Percentiles rank a stretch among this genome's conserved stretches.
These are phyloP conservation scores for Xestia ashworthii DNA, from an alignment of 2,888 invertebrate species.

Conservation along the genomic window DNA sequence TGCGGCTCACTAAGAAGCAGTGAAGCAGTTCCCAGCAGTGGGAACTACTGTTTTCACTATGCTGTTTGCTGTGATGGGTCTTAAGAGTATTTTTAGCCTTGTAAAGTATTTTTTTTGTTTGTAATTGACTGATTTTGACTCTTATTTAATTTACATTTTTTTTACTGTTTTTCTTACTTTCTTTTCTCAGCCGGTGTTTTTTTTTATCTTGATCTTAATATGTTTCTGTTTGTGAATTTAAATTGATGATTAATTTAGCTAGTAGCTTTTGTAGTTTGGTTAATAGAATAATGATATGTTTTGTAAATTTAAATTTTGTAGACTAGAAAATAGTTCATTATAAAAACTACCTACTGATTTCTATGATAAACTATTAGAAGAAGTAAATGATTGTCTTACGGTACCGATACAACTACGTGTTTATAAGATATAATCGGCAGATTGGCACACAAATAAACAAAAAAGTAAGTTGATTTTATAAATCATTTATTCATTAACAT, in stretches of 20 bases:
- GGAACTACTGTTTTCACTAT: conserved; percentile 23
- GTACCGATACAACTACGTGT: conserved; percentile 5
- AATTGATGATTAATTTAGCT: conserved; percentile 41
- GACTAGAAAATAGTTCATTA: neutral
- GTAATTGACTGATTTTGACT: too few species aligned
- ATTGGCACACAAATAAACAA: neutral
- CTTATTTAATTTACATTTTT: neutral
- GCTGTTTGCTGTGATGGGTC: too few species aligned
- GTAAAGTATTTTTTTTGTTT: neutral
- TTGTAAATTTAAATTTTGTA: conserved; percentile 26
- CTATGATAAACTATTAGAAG: conserved; percentile 1
- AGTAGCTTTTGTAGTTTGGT: conserved; percentile 48
- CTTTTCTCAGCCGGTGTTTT: neutral
- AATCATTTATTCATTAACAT: conserved; percentile 6
- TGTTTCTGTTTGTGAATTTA: conserved; percentile 19
- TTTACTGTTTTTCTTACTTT: conserved; percentile 5
- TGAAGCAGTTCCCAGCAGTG: too few species aligned
- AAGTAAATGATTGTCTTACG: conserved; percentile 19
- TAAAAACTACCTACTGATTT: conserved; percentile 34
- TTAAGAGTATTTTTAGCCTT: neutral
- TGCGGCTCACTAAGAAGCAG: neutral
- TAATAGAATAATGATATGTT: conserved; percentile 52
- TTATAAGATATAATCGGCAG: neutral
- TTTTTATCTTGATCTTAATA: conserved; percentile 10
- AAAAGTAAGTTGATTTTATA: neutral